Base-by-base conservation (phyloP, 1,140 invertebrate genomes). In the Drosophila paulistorum region DNA sequence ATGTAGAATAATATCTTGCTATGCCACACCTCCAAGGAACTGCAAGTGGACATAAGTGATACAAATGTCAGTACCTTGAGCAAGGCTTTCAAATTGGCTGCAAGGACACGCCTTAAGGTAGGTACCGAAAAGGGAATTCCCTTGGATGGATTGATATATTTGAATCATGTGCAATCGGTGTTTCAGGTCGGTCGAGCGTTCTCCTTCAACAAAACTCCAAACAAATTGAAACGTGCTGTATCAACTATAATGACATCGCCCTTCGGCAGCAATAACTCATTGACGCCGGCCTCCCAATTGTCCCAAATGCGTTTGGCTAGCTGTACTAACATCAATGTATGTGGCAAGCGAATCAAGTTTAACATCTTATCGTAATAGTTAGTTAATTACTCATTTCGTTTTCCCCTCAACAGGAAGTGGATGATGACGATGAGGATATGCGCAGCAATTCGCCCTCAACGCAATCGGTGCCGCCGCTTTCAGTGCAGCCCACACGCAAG, bases 191-290 rank as follows among this genome's bases (percentile, higher is more conserved):
- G 97, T 57, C 94, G 98, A 77, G 97, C 97, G 64, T 96, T 99
- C 85, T 98, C 97, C 63, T 98, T 98, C 92, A 98, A 98, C 92
- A 97, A 97, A 93, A 98, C 98, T 6, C 98, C 98, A 20, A 97
- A 96, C 60, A 98, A 98, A 93, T 91, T 98, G 77, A 98, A 98
- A 93, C 94, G 98, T 61, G 97, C 98, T 3, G 96, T 98, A 89
- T 98, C 97, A 10, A 97, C 97, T n/a, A 96, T 97, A 94, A 97
- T 98, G 96, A 94, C 94, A 66, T 97, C 97, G 77, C 97, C 97
- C 3, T 97, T 97, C 93, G 96, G 96, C 63, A 96, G 95, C 77
- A 95, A 95, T 10, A 95, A 95, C 66, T 96, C 95, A 78, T 93
- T 97, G 55, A 96, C 96, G 69, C 96, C 95, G 17, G 94, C 94